Percentiles rank a stretch among this genome's conserved stretches.
These are phyloP conservation scores for Nycticryphes semicollaris DNA, from an alignment of 2,113 vertebrate species.

Conservation along the genomic window DNA sequence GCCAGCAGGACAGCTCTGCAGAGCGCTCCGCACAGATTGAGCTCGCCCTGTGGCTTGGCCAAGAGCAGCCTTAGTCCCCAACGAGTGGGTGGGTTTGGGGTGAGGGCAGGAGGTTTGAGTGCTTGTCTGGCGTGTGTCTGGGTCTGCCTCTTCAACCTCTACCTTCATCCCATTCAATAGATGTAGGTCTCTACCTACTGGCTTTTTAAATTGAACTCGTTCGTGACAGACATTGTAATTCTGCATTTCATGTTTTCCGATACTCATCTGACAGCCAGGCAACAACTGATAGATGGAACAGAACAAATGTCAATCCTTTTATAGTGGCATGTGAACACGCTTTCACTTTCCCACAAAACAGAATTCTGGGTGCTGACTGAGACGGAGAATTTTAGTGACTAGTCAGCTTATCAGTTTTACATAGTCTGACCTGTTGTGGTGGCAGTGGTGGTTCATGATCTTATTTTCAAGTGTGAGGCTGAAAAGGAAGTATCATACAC, in stretches of 20 bases:
- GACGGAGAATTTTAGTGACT: neutral
- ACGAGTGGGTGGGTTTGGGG: neutral
- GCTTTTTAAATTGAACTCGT: neutral
- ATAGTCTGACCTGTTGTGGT: neutral
- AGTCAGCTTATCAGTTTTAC: neutral
- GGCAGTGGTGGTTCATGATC: neutral
- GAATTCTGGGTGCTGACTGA: neutral
- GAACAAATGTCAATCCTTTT: neutral
- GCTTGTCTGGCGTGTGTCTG: neutral
- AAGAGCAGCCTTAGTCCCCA: neutral
- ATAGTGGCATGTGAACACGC: neutral
- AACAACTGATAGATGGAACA: neutral
- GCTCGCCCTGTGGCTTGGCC: neutral
- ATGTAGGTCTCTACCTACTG: neutral
- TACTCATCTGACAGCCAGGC: neutral
- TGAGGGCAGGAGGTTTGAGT: neutral
- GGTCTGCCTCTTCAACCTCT: neutral
- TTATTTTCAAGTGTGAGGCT: neutral
- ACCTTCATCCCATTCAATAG: neutral
- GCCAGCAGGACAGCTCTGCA: neutral
- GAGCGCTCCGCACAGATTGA: neutral
- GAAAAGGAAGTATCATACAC: neutral
- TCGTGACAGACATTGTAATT: neutral
- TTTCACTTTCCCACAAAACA: neutral
- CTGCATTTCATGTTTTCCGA: neutral